These are phyloP conservation scores for Tinamus guttatus DNA, from an alignment of 2,113 vertebrate species.

Conservation along the genomic window DNA sequence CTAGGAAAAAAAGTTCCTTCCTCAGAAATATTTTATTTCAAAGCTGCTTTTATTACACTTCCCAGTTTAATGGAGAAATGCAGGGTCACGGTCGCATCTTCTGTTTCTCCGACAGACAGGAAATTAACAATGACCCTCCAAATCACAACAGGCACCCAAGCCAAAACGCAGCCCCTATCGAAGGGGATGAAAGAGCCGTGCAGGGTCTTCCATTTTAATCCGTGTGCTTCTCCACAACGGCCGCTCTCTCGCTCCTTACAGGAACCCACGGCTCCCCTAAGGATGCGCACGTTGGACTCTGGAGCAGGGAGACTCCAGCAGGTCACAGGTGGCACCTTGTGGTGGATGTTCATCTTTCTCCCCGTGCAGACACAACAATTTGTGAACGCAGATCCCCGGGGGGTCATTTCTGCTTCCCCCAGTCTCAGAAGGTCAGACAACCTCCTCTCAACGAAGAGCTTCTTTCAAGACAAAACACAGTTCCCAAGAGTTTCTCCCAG, in stretches of 20 bases:
- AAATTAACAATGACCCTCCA: constrained; percentile 30
- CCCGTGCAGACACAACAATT: background rate
- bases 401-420: background rate
- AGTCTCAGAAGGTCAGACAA: background rate
- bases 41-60: constrained; percentile 35
- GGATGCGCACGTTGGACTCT: background rate
- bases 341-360: background rate
- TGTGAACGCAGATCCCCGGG: background rate
- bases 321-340: background rate
- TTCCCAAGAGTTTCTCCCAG: background rate
- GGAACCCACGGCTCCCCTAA: background rate
- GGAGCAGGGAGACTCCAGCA: background rate
- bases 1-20: constrained; percentile 29
- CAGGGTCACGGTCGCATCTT: constrained; percentile 21
- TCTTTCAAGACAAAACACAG: background rate
- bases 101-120: constrained; percentile 33
- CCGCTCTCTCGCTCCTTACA: background rate
- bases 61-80: background rate
- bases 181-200: background rate
- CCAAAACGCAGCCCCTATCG: background rate
- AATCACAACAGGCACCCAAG: constrained; percentile 1
- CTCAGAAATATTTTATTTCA: constrained; percentile 51
- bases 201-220: background rate
- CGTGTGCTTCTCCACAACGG: background rate
- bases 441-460: background rate